phyloP scores from a whole-genome alignment of 92 coral and sea anemone species.

The Umimayanthus kanabou region DNA sequence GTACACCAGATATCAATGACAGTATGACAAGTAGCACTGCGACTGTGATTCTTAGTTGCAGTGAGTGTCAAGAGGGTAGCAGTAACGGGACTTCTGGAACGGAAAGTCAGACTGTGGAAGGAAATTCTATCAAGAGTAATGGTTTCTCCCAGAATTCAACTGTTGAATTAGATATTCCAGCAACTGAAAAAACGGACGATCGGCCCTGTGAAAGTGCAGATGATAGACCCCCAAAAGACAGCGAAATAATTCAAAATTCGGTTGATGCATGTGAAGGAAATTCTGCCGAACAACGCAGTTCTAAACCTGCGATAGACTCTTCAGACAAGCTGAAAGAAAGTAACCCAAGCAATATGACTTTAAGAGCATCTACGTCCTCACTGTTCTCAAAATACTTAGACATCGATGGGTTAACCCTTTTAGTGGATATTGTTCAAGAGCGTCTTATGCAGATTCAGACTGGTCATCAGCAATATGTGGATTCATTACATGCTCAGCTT shows the following conservation, averaged over 20 bases:
- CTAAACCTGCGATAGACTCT: constrained; percentile 13
- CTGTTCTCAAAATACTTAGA: constrained; percentile 77
- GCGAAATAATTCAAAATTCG: neutral
- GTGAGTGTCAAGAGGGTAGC: constrained; percentile 46
- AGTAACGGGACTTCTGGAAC: constrained; percentile 28
- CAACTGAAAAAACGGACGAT: neutral
- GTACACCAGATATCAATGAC: constrained; percentile 49
- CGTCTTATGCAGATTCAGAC: constrained; percentile 80
- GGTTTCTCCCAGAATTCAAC: constrained; percentile 38
- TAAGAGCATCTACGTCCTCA: constrained; percentile 51
- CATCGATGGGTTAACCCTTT: constrained; percentile 78
- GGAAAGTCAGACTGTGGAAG: constrained; percentile 17
- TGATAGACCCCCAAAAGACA: neutral
- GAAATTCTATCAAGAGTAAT: constrained; percentile 8
- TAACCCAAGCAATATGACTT: constrained; percentile 44
- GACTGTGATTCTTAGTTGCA: constrained; percentile 71
- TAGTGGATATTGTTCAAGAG: constrained; percentile 80
- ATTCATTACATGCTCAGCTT: constrained; percentile 68
- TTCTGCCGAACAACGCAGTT: constrained; percentile 15
- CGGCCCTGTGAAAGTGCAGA: neutral
- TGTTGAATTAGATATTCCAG: neutral
- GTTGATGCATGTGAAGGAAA: constrained; percentile 1
- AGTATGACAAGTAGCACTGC: constrained; percentile 86
- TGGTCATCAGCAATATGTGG: constrained; percentile 71
- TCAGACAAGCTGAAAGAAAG: constrained; percentile 40